A percentile compares a stretch with the other conserved stretches of the same genome.
These are phyloP conservation scores for Myripristis jacobus DNA, from an alignment of 2,797 vertebrate species.

Conservation along the genomic window DNA sequence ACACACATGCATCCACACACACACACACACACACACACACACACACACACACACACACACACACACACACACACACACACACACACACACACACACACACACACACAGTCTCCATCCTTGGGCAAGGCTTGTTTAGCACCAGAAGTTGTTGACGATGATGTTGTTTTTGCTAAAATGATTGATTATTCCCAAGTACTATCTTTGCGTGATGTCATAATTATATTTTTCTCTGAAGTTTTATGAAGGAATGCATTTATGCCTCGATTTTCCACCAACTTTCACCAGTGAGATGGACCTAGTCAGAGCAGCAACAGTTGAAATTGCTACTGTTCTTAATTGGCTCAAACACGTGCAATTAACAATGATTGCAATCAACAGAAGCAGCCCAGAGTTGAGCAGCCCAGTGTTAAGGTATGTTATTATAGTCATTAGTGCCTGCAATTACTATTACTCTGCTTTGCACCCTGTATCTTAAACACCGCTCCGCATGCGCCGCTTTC, in stretches of 20 bases:
- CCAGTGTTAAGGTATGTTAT: conserved; percentile 83
- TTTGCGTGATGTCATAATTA: conserved; percentile 40
- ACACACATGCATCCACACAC: no score
- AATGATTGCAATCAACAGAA: conserved; percentile 84
- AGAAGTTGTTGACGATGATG: conserved; percentile 20
- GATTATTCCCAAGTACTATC: conserved; percentile 20
- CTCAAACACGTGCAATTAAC: conserved; percentile 80
- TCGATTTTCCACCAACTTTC: conserved; percentile 38
- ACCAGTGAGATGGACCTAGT: conserved; percentile 39
- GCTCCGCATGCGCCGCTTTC: conserved; percentile 39
- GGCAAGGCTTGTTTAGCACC: conserved; percentile 18
- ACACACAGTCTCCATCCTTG: conserved; percentile 4
- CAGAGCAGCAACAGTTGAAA: conserved; percentile 68
- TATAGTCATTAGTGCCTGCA: conserved; percentile 82
- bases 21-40: conserved; percentile 15
- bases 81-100: conserved; percentile 1
- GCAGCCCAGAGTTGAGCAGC: conserved; percentile 74
- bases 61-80: no score
- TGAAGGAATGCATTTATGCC: conserved; percentile 18
- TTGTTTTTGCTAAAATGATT: conserved; percentile 41
- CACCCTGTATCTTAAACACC: conserved; percentile 64
- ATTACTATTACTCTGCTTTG: conserved; percentile 75
- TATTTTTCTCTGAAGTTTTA: conserved; percentile 39
- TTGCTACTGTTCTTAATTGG: conserved; percentile 77
- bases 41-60: no score